Percentiles rank a stretch among this genome's conserved stretches.
Evolutionary conservation across 2,113 vertebrate species (phyloP).

Genomic region (Vidua chalybeata): DNA sequence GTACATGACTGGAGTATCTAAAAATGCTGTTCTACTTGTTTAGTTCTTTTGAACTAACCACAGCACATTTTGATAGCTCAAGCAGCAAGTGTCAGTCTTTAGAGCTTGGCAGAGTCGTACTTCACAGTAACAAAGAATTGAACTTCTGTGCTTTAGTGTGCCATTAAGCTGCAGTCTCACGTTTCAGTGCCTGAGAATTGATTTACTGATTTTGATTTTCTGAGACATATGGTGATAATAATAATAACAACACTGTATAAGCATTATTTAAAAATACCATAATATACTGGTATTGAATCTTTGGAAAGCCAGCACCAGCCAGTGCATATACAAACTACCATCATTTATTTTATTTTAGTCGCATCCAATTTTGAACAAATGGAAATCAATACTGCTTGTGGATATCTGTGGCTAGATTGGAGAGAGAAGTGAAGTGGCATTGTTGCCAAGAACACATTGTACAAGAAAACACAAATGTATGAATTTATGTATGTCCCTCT

Average conservation of each 20-base stretch:
- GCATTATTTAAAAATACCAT: conserved; percentile 48
- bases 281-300: background rate
- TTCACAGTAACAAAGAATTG: background rate
- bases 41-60: background rate
- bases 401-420: background rate
- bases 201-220: conserved; percentile 57
- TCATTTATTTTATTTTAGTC: conserved; percentile 50
- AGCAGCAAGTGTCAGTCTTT: background rate
- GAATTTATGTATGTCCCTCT: background rate
- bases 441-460: background rate
- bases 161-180: background rate
- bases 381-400: conserved; percentile 3
- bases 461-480: background rate
- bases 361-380: conserved; percentile 42
- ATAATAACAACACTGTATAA: conserved; percentile 12
- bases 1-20: background rate
- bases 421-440: background rate
- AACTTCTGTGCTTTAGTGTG: background rate
- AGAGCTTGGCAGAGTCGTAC: background rate
- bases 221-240: conserved; percentile 24
- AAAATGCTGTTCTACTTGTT: background rate
- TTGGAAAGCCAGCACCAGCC: background rate
- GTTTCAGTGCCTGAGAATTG: conserved; percentile 29
- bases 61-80: background rate
- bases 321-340: background rate